Evolutionary conservation across 2,113 vertebrate species (phyloP).

Genomic region (Pardalotus punctatus): DNA sequence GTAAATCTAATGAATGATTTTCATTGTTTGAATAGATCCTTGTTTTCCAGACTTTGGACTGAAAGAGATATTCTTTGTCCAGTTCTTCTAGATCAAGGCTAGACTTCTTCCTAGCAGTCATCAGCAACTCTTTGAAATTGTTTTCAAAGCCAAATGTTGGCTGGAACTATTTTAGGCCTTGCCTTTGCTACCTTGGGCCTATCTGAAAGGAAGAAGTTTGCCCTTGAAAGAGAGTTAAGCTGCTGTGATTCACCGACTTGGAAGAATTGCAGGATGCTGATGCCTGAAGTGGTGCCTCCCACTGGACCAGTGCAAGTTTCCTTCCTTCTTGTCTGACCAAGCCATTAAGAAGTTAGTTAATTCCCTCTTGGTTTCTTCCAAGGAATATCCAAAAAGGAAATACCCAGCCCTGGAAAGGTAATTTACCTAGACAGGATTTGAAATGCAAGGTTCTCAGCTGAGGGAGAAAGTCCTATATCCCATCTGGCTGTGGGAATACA

Average conservation of each 20-base stretch:
- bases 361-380: conserved; percentile 67
- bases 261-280: conserved; percentile 83
- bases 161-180: conserved; percentile 72
- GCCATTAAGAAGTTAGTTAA: conserved; percentile 73
- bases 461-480: conserved; percentile 30
- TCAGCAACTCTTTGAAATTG: conserved; percentile 16
- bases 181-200: conserved; percentile 64
- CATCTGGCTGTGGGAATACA: not conserved
- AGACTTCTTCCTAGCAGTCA: conserved; percentile 6
- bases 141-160: conserved; percentile 56
- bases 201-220: conserved; percentile 76
- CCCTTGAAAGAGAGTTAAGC: conserved; percentile 73
- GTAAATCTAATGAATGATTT: not conserved
- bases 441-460: conserved; percentile 40
- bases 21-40: not conserved
- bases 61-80: not conserved
- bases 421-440: conserved; percentile 75
- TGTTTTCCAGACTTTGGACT: not conserved
- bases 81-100: conserved; percentile 32
- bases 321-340: conserved; percentile 79
- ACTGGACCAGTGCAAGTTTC: conserved; percentile 70
- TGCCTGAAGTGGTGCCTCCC: conserved; percentile 68
- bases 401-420: conserved; percentile 72
- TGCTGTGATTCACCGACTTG: conserved; percentile 76
- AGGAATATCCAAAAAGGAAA: conserved; percentile 76